Evolutionary conservation across 2,113 vertebrate genomes (phyloP).

Genomic region (Onychostoma macrolepis): DNA sequence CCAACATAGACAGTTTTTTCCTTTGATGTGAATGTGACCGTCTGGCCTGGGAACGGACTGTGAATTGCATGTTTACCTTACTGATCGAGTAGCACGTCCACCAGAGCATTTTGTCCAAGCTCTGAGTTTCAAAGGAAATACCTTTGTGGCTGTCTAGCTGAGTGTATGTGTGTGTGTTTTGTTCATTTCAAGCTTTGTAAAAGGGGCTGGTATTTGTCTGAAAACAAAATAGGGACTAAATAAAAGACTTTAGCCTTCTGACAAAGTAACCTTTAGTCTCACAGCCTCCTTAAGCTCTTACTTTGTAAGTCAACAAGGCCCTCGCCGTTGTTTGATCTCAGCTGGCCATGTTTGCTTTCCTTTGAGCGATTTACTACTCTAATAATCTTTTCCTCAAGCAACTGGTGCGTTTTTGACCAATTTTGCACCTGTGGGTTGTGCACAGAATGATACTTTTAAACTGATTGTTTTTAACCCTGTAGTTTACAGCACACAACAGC

Average conservation of each 20-base stretch:
- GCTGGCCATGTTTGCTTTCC: conserved; percentile 38
- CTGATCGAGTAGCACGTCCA: conserved; percentile 59
- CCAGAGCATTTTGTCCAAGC: conserved; percentile 48
- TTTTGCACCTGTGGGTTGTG: conserved; percentile 26
- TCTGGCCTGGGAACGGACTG: conserved; percentile 38
- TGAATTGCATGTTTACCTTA: conserved; percentile 65
- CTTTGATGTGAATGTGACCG: conserved; percentile 61
- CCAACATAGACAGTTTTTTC: conserved; percentile 54
- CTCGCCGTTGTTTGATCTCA: conserved; percentile 44
- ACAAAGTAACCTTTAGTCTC: conserved; percentile 38
- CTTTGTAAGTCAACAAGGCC: conserved; percentile 25
- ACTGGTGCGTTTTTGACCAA: background rate
- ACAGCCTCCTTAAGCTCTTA: conserved; percentile 11
- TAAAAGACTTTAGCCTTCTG: conserved; percentile 35
- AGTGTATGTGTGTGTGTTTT: conserved; percentile 37
- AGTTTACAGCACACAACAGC: background rate
- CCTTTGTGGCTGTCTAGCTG: conserved; percentile 41
- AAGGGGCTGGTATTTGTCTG: conserved; percentile 35
- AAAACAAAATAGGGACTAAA: conserved; percentile 47
- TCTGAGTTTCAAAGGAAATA: conserved; percentile 54
- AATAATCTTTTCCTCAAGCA: background rate
- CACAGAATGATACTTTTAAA: conserved; percentile 37
- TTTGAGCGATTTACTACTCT: conserved; percentile 45
- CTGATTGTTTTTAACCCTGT: background rate
- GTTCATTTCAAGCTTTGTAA: conserved; percentile 31